Percentiles rank a stretch among this genome's conserved stretches.
Conservation (phyloP, 2,797 vertebrate genomes). For the Tangara arthus region DNA sequence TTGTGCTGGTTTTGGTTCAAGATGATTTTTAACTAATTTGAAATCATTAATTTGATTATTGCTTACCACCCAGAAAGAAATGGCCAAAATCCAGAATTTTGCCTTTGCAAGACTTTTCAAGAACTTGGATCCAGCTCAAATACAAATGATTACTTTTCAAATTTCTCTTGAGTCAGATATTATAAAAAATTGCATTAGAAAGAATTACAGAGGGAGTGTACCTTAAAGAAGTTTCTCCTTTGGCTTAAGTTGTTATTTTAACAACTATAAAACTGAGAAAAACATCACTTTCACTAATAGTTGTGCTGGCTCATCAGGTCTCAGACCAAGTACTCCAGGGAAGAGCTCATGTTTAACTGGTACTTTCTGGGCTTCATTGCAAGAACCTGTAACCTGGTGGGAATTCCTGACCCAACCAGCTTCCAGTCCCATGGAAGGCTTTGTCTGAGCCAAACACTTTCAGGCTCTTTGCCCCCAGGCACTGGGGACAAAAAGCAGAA, state of each 20-base stretch:
- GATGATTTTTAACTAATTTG: constrained; percentile 20
- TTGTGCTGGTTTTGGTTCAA: background rate
- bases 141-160: background rate
- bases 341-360: background rate
- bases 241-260: background rate
- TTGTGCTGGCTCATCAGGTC: background rate
- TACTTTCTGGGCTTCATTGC: background rate
- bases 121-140: background rate
- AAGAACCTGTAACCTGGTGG: background rate
- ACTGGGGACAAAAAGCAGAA: background rate
- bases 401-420: background rate
- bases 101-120: background rate
- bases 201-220: background rate
- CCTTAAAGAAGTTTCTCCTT: background rate
- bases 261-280: background rate
- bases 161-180: background rate
- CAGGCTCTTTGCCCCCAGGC: background rate
- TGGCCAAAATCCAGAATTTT: background rate
- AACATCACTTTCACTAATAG: background rate
- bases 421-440: background rate
- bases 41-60: constrained; percentile 19
- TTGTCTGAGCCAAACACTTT: background rate
- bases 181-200: background rate
- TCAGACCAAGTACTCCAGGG: background rate
- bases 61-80: constrained; percentile 8